phyloP scores from a whole-genome alignment of 2,888 invertebrate species.

The Parnassius apollo region DNA sequence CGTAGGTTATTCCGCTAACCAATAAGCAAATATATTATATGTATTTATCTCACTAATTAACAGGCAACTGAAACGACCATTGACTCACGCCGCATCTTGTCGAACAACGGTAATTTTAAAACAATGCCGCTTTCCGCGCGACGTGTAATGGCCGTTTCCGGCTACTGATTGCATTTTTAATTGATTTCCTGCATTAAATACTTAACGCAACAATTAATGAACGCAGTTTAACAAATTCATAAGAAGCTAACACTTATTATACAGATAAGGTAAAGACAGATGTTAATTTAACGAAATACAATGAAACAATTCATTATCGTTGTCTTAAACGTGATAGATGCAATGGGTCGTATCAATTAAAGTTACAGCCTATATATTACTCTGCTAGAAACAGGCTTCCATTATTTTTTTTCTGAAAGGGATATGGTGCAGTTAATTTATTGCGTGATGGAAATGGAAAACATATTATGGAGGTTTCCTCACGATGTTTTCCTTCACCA shows the following conservation, averaged over 20 bases:
- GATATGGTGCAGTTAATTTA: too few relatives aligned
- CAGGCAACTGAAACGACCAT: constrained; percentile 4
- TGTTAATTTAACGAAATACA: too few relatives aligned
- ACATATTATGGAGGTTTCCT: too few relatives aligned
- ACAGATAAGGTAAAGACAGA: too few relatives aligned
- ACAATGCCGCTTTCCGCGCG: constrained; percentile 22
- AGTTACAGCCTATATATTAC: too few relatives aligned
- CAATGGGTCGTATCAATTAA: too few relatives aligned
- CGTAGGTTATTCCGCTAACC: neutral
- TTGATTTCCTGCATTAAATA: constrained; percentile 20
- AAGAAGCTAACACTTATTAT: neutral
- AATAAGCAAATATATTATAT: constrained; percentile 3
- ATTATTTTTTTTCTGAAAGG: too few relatives aligned
- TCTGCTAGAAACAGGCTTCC: too few relatives aligned
- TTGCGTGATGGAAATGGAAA: too few relatives aligned
- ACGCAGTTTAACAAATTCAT: constrained; percentile 1
- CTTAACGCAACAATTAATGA: constrained; percentile 6
- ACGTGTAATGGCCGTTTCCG: constrained; percentile 17
- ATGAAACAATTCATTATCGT: too few relatives aligned
- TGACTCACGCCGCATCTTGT: constrained; percentile 21
- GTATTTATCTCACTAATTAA: constrained; percentile 5
- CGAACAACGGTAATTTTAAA: constrained; percentile 24
- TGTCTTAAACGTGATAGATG: too few relatives aligned
- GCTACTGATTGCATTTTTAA: constrained; percentile 22
- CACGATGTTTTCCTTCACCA: too few relatives aligned